Conservation (phyloP, 2,797 vertebrate genomes). For the Otus scops region DNA sequence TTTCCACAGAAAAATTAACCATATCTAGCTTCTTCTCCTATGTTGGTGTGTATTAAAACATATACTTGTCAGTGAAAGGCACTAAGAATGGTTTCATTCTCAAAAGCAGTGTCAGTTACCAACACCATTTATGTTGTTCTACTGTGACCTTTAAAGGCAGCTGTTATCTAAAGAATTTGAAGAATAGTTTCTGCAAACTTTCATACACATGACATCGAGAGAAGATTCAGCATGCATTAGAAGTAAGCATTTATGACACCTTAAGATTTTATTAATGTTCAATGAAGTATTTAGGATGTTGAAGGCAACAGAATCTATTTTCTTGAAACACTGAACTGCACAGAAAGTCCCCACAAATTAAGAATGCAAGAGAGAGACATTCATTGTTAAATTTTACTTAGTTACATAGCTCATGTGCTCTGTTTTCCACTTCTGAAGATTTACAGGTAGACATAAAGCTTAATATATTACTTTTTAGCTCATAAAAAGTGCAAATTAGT, state of each 20-base stretch:
- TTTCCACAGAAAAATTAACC: neutral
- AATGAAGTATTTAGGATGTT: neutral
- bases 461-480: slow-evolving; percentile 49
- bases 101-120: neutral
- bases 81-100: neutral
- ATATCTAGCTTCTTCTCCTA: neutral
- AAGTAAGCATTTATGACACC: neutral
- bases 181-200: neutral
- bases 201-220: neutral
- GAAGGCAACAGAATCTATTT: neutral
- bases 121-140: neutral
- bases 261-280: neutral
- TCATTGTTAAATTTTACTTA: neutral
- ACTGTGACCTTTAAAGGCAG: neutral
- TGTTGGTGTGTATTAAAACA: neutral
- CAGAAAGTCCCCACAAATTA: neutral
- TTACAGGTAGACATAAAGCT: slow-evolving; percentile 34
- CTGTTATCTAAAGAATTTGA: neutral
- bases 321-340: neutral
- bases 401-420: neutral
- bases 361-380: accelerated
- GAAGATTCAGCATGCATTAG: neutral
- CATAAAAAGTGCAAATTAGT: slow-evolving; percentile 33
- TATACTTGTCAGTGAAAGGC: neutral
- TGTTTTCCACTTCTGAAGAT: neutral